Base-by-base conservation (phyloP, 2,888 invertebrate species). In the Rutpela maculata region DNA sequence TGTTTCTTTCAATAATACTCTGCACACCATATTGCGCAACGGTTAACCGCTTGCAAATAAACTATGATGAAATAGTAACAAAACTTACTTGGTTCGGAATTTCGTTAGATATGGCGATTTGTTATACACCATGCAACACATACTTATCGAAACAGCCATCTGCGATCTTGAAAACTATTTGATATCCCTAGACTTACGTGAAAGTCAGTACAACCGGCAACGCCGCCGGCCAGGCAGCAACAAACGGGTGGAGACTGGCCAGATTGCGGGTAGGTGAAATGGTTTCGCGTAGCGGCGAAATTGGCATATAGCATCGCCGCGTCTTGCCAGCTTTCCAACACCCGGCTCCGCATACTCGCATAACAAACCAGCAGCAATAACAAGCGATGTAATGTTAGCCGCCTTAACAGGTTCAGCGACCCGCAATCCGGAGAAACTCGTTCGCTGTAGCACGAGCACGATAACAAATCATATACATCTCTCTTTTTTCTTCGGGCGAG, bases 391-490 rank as follows among this genome's bases (percentile, higher is more conserved):
- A 74, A 67, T 60, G 74, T 69, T 70, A 60, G 60, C 70, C 60
- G 38, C 57, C 59, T n/a, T 70, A 74, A 69, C 80, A 80, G 78
- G 80, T 80, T 80, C 80, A 80, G 63, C 80, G 78, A 80, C 79
- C 77, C 50, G 73, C 75, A 22, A 69, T 67, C 78, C 63, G 75
- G 81, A 79, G 81, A 81, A 81, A 81, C 81, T 80, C 80, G 81
- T 81, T 80, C 78, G 78, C 38, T 55, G 60, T 70, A 62, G 70
- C 70, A 70, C 67, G 70, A 26, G 60, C 70, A 17, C 55, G 26
- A 70, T 60, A 50, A 60, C 70, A 60, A 62, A 70, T 60, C 70
- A 50, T 70, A 70, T 60, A 62, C 17, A 31, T 35, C 31, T 57
- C 57, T 56, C 17, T 26, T 11, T 69, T 69, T 69, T 59, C 38